Evolutionary conservation across 1,140 invertebrate species (phyloP).

Genomic region (Sinella curviseta): DNA sequence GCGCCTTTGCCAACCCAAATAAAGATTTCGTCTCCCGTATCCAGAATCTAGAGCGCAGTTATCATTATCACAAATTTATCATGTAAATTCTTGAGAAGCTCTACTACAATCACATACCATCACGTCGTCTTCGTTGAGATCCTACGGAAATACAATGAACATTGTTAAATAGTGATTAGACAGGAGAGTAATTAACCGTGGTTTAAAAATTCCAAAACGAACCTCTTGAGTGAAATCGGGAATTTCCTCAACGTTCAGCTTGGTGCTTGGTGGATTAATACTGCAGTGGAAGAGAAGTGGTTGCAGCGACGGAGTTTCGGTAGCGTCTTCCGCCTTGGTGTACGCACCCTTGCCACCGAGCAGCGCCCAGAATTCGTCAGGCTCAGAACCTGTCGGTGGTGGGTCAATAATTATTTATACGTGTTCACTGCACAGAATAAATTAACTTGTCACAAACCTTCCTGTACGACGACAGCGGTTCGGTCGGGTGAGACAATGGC

Average conservation of each 20-base stretch:
- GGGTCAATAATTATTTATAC: background rate
- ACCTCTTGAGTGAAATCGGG: conserved; percentile 64
- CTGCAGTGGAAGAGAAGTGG: conserved; percentile 69
- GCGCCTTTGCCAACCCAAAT: conserved; percentile 73
- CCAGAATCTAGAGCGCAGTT: no score
- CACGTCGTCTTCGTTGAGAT: conserved; percentile 73
- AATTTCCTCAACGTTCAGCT: conserved; percentile 70
- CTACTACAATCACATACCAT: no score
- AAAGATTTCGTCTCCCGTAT: conserved; percentile 71
- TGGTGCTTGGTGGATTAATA: conserved; percentile 59
- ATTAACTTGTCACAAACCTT: conserved; percentile 54
- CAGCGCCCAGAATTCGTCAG: conserved; percentile 71
- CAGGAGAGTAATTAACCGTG: no score
- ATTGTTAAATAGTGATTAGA: background rate
- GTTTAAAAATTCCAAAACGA: background rate
- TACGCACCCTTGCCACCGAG: conserved; percentile 68
- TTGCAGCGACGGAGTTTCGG: conserved; percentile 53
- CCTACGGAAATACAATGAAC: conserved; percentile 56
- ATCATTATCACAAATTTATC: no score
- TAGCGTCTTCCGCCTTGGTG: conserved; percentile 55
- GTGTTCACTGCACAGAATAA: background rate
- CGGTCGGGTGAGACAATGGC: conserved; percentile 61
- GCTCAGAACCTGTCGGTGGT: conserved; percentile 71
- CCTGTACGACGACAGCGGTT: conserved; percentile 60
- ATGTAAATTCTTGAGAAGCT: no score